Percentiles rank a stretch among this genome's conserved stretches.
These are phyloP conservation scores for Gobionotothen gibberifrons DNA, from an alignment of 2,797 vertebrate species.

Conservation along the genomic window DNA sequence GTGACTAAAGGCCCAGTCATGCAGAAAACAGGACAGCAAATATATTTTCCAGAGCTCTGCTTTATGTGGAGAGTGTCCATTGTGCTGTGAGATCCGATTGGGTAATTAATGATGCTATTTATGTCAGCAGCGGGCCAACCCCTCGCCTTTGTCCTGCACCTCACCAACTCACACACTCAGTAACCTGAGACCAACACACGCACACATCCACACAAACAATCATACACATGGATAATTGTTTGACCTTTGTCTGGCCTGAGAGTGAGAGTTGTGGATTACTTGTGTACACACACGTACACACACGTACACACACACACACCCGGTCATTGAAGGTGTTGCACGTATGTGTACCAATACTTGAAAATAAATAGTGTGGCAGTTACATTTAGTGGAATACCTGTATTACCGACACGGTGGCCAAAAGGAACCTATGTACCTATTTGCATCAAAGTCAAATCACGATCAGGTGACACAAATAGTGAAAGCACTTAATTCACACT, in stretches of 20 bases:
- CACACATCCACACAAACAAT: constrained; percentile 14
- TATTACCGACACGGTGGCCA: not conserved
- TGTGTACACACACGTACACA: too few relatives aligned
- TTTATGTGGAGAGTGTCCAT: constrained; percentile 63
- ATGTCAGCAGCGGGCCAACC: constrained; percentile 56
- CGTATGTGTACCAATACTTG: not conserved
- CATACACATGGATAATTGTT: constrained; percentile 16
- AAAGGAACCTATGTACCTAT: too few relatives aligned
- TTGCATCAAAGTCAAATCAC: not conserved
- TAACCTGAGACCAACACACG: constrained; percentile 49
- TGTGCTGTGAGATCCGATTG: constrained; percentile 74
- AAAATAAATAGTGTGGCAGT: not conserved
- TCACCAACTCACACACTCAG: constrained; percentile 31
- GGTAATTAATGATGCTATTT: constrained; percentile 82
- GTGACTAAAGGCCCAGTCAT: constrained; percentile 79
- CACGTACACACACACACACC: too few relatives aligned
- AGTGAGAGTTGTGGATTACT: constrained; percentile 12
- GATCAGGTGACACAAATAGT: not conserved
- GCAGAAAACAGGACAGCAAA: constrained; percentile 79
- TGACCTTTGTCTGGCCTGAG: constrained; percentile 39
- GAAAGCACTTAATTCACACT: not conserved
- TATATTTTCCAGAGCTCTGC: constrained; percentile 65
- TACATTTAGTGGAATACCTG: not conserved
- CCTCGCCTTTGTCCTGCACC: constrained; percentile 49
- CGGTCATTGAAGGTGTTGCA: too few relatives aligned